These are phyloP conservation scores for Amphiprion ocellaris DNA, from an alignment of 2,113 vertebrate genomes.

Conservation along the genomic window DNA sequence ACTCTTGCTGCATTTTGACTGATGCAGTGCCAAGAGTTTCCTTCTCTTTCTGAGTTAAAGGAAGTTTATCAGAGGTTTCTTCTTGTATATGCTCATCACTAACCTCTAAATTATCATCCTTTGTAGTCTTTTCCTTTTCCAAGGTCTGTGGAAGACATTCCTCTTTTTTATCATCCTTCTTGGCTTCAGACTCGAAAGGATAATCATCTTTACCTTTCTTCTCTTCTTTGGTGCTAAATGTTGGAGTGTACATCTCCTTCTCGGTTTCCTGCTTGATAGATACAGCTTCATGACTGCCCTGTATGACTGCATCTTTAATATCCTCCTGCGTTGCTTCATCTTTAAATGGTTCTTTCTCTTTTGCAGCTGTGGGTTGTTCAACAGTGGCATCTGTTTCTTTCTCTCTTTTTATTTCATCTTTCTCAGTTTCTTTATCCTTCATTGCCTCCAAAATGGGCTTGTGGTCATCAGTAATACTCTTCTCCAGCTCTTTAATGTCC, in stretches of 20 bases:
- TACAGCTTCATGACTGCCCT: not conserved
- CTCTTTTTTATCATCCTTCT: constrained; percentile 41
- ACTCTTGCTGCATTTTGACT: constrained; percentile 21
- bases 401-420: constrained; percentile 21
- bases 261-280: constrained; percentile 35
- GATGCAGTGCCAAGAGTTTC: constrained; percentile 14
- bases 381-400: constrained; percentile 17
- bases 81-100: constrained; percentile 7
- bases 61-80: constrained; percentile 30
- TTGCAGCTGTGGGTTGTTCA: constrained; percentile 6
- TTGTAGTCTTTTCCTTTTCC: constrained; percentile 37
- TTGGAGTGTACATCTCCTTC: constrained; percentile 3
- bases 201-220: constrained; percentile 27
- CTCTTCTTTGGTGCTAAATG: constrained; percentile 36
- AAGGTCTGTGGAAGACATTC: not conserved
- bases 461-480: constrained; percentile 16
- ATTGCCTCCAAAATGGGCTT: constrained; percentile 32
- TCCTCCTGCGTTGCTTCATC: constrained; percentile 23
- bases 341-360: constrained; percentile 27
- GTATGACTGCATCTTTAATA: constrained; percentile 26
- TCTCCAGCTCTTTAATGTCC: constrained; percentile 22
- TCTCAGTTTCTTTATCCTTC: constrained; percentile 36
- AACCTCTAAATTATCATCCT: constrained; percentile 27
- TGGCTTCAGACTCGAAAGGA: constrained; percentile 31
- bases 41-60: constrained; percentile 30